These are phyloP conservation scores for Gnathonemus echidnorhynchus DNA, from an alignment of 2,113 vertebrate genomes.

Conservation along the genomic window DNA sequence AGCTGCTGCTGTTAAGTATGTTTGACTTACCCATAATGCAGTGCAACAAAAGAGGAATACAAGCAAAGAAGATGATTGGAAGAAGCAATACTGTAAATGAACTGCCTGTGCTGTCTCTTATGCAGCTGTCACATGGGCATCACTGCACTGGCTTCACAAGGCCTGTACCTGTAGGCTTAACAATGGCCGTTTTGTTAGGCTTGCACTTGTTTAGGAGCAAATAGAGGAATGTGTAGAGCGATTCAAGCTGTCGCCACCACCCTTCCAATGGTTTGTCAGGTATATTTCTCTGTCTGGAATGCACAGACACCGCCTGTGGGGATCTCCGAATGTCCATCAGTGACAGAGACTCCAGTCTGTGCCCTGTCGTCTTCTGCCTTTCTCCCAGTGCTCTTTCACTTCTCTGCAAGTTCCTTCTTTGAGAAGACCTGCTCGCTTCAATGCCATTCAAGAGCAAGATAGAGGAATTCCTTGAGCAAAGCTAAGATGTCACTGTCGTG, in stretches of 20 bases:
- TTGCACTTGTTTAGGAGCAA: constrained; percentile 33
- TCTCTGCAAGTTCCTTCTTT: background rate
- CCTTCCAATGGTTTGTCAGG: background rate
- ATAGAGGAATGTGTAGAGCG: background rate
- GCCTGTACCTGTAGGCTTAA: constrained; percentile 54
- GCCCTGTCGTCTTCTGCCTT: background rate
- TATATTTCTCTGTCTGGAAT: background rate
- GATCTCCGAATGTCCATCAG: background rate
- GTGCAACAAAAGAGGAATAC: constrained; percentile 30
- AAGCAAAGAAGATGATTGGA: constrained; percentile 34
- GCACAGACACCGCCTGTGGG: background rate
- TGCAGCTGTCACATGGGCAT: constrained; percentile 12
- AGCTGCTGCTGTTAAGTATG: background rate
- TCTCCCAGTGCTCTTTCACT: background rate
- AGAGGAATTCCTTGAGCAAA: background rate
- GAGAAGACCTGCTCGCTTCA: background rate
- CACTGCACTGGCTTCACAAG: constrained; percentile 43
- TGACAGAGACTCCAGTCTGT: background rate
- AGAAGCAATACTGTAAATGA: constrained; percentile 63
- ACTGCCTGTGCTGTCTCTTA: constrained; percentile 43
- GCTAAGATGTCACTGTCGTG: background rate
- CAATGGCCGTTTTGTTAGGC: constrained; percentile 44
- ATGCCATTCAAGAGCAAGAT: background rate
- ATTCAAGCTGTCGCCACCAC: background rate
- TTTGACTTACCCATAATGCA: constrained; percentile 15